Percentiles rank a stretch among this genome's conserved stretches.
phyloP scores from a whole-genome alignment of 2,888 invertebrate species.

The Phaedon cochleariae region DNA sequence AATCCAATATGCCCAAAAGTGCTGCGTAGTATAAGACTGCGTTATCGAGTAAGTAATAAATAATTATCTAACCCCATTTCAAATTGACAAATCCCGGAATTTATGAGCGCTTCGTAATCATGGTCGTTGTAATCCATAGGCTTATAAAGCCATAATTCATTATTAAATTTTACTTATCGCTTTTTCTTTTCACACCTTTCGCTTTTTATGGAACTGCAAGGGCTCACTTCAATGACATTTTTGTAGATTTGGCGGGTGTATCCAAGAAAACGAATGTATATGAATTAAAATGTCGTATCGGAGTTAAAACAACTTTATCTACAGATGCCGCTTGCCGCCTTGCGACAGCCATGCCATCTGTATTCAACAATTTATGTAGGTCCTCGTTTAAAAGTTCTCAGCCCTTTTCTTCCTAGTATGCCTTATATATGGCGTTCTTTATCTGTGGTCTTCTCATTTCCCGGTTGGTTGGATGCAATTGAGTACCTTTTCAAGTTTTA shows the following conservation, averaged over 20 bases:
- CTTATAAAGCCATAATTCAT: conserved; percentile 54
- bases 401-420: conserved; percentile 50
- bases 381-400: conserved; percentile 60
- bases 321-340: conserved; percentile 58
- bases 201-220: conserved; percentile 40
- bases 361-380: conserved; percentile 60
- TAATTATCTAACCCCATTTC: conserved; percentile 55
- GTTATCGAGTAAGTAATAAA: conserved; percentile 51
- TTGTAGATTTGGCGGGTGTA: background rate
- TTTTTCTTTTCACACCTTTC: conserved; percentile 49
- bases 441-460: conserved; percentile 61
- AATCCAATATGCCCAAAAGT: conserved; percentile 17
- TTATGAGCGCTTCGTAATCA: conserved; percentile 53
- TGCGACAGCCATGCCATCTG: conserved; percentile 60
- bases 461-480: conserved; percentile 61
- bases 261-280: conserved; percentile 53
- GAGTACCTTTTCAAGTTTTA: conserved; percentile 62
- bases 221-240: background rate
- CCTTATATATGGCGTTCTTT: conserved; percentile 47
- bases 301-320: conserved; percentile 60
- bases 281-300: conserved; percentile 59
- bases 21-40: conserved; percentile 30
- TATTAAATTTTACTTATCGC: conserved; percentile 55
- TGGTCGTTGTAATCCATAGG: conserved; percentile 55
- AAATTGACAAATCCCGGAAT: conserved; percentile 57